A percentile compares a stretch with the other conserved stretches of the same genome.
These are phyloP conservation scores for Porites australiensis DNA, from an alignment of 64 coral and sea anemone species.

Conservation along the genomic window DNA sequence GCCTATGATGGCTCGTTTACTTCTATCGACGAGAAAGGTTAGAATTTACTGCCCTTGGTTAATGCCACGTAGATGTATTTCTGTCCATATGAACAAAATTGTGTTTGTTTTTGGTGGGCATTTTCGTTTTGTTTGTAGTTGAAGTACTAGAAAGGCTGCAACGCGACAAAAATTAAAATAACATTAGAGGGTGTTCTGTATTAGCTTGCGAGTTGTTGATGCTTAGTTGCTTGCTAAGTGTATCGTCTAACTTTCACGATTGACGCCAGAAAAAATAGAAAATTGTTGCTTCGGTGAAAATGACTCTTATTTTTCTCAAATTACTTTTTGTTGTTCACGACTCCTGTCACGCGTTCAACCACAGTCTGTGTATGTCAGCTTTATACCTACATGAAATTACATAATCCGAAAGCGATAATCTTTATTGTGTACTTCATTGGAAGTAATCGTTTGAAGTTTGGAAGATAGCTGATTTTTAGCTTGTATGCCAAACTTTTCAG, in stretches of 20 bases:
- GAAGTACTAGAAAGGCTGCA: neutral
- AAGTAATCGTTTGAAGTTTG: neutral
- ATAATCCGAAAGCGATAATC: neutral
- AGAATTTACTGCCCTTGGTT: neutral
- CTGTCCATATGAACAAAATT: neutral
- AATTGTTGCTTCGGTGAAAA: neutral
- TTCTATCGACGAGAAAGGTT: neutral
- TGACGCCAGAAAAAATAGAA: neutral
- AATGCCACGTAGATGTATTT: neutral
- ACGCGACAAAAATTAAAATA: neutral
- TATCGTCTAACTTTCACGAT: neutral
- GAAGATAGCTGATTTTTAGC: neutral
- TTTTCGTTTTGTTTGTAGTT: constrained; percentile 10
- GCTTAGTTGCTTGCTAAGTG: neutral
- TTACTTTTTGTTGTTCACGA: neutral
- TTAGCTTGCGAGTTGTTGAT: neutral
- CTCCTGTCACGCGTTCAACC: no score
- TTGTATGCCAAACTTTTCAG: neutral
- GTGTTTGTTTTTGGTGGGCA: neutral
- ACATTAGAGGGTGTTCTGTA: neutral
- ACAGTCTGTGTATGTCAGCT: no score
- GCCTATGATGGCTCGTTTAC: neutral
- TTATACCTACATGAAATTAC: no score
- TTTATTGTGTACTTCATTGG: neutral
- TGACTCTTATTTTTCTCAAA: neutral